Conservation (phyloP, 2,113 vertebrate genomes). For the Solea solea region DNA sequence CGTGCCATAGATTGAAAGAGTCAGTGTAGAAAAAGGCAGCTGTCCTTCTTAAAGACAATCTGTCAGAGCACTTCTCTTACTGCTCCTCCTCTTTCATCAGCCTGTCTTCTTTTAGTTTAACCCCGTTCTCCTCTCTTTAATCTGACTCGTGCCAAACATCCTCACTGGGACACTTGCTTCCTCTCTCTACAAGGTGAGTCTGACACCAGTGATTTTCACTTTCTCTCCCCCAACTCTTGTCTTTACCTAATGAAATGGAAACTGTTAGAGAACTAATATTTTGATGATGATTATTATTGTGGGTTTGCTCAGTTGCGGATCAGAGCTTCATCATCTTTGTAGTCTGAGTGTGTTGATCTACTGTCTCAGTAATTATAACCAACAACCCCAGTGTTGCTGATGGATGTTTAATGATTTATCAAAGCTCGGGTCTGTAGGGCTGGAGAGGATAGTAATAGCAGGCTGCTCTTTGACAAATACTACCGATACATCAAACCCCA, state of each 20-base stretch:
- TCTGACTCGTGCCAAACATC: constrained; percentile 41
- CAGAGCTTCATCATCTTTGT: background rate
- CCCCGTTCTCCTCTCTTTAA: constrained; percentile 36
- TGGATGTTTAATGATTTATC: background rate
- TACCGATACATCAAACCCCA: too few relatives aligned
- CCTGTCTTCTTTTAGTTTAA: constrained; percentile 36
- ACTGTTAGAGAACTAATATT: too few relatives aligned
- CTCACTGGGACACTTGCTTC: constrained; percentile 48
- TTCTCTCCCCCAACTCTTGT: background rate
- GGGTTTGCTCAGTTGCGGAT: background rate
- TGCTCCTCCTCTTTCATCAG: constrained; percentile 57
- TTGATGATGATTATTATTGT: background rate
- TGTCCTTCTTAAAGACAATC: constrained; percentile 75
- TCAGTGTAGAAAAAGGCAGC: constrained; percentile 60
- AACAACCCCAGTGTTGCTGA: background rate
- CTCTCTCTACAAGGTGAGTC: constrained; percentile 74
- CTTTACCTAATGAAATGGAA: background rate
- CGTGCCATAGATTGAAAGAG: constrained; percentile 52
- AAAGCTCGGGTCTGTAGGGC: background rate
- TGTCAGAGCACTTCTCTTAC: constrained; percentile 61
- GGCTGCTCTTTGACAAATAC: background rate
- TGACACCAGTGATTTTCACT: constrained; percentile 36
- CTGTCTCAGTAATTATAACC: background rate
- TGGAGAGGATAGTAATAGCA: background rate
- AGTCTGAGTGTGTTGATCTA: background rate